Conservation (phyloP, 2,797 vertebrate genomes). For the Alauda arvensis region DNA sequence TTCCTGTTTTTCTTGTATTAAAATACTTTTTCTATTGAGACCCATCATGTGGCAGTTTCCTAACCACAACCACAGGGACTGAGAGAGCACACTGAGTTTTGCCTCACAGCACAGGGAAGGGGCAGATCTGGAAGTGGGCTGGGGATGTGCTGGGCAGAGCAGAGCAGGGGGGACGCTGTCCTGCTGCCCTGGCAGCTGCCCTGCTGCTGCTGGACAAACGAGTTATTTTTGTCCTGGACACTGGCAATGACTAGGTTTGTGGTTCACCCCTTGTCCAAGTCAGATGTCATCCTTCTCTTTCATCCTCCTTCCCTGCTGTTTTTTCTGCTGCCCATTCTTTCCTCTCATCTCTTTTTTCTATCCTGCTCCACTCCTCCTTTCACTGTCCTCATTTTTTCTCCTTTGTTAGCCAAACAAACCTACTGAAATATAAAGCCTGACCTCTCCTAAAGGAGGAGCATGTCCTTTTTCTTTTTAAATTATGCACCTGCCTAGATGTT, state of each 20-base stretch:
- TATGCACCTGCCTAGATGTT: slow-evolving; percentile 23
- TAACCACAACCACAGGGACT: slow-evolving; percentile 59
- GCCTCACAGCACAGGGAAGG: not conserved
- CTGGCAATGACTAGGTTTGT: slow-evolving; percentile 10
- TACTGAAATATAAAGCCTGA: slow-evolving; percentile 6
- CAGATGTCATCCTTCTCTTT: slow-evolving; percentile 22
- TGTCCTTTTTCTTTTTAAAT: slow-evolving; percentile 17
- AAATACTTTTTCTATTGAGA: slow-evolving; percentile 66
- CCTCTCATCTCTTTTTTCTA: not conserved
- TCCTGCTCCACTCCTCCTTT: not conserved
- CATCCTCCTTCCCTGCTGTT: not conserved
- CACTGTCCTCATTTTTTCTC: not conserved
- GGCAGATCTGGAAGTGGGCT: not conserved
- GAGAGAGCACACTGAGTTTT: not conserved
- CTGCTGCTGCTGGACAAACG: not conserved
- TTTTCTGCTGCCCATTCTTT: not conserved
- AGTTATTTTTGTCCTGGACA: slow-evolving; percentile 30
- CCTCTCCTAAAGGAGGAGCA: not conserved
- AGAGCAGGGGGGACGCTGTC: accelerated
- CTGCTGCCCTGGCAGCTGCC: not conserved
- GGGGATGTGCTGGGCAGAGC: not conserved
- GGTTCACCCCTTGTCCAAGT: slow-evolving; percentile 22
- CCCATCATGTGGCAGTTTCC: slow-evolving; percentile 38
- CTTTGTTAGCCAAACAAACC: slow-evolving; percentile 1
- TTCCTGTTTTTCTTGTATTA: slow-evolving; percentile 66